Evolutionary conservation across 2,888 invertebrate species (phyloP).

Genomic region (Lasius fuliginosus): DNA sequence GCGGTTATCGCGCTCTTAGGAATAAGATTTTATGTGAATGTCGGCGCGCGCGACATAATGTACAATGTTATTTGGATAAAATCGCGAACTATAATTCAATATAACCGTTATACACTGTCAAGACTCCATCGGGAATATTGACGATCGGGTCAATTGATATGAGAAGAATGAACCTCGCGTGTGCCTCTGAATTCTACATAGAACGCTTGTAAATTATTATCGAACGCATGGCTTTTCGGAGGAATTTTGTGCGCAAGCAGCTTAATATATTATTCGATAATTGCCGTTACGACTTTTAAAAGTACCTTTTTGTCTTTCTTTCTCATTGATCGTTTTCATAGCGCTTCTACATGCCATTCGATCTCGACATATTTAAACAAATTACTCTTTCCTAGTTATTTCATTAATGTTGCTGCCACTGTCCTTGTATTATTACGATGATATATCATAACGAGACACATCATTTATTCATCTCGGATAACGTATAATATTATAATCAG

Average conservation of each 20-base stretch:
- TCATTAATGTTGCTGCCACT: constrained; percentile 40
- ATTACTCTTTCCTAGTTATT: constrained; percentile 46
- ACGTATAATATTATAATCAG: constrained; percentile 48
- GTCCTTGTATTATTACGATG: constrained; percentile 21
- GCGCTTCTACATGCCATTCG: constrained; percentile 26
- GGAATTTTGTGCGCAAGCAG: constrained; percentile 31
- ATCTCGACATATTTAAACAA: constrained; percentile 47
- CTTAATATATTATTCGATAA: constrained; percentile 48
- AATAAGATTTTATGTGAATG: constrained; percentile 59
- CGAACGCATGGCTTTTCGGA: constrained; percentile 34
- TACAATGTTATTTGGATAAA: constrained; percentile 34
- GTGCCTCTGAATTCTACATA: constrained; percentile 55
- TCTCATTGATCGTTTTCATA: constrained; percentile 10
- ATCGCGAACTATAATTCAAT: constrained; percentile 42
- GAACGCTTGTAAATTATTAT: constrained; percentile 66
- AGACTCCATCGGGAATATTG: constrained; percentile 61
- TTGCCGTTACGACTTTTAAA: constrained; percentile 30
- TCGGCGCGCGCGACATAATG: constrained; percentile 36
- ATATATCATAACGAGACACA: constrained; percentile 39
- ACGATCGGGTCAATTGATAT: constrained; percentile 69
- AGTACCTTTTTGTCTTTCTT: neutral
- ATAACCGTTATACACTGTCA: neutral
- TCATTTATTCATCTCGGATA: constrained; percentile 52
- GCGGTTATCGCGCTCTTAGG: constrained; percentile 1
- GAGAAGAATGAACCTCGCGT: constrained; percentile 67